Percentiles rank a stretch among this genome's conserved stretches.
These are phyloP conservation scores for Thinocorus orbignyianus DNA, from an alignment of 2,113 vertebrate species.

Conservation along the genomic window DNA sequence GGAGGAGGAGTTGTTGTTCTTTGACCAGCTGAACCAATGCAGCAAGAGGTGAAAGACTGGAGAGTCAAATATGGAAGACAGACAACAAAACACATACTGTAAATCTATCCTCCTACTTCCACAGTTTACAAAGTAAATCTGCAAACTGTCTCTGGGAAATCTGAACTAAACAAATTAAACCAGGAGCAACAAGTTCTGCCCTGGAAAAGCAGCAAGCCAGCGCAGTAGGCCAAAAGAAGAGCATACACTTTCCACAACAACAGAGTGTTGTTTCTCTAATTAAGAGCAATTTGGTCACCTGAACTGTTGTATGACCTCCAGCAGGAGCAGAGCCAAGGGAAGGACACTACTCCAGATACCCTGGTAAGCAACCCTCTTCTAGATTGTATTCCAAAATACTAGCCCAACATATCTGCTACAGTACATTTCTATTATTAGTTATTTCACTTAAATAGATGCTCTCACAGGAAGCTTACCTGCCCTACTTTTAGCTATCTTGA, in stretches of 20 bases:
- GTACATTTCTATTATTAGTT: not conserved
- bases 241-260: not conserved
- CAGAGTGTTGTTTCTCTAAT: not conserved
- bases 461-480: not conserved
- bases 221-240: not conserved
- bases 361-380: not conserved
- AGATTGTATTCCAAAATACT: not conserved
- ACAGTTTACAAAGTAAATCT: not conserved
- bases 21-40: constrained; percentile 96
- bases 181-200: not conserved
- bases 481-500: not conserved
- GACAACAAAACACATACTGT: not conserved
- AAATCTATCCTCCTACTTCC: not conserved
- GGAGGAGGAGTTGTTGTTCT: constrained; percentile 96
- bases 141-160: not conserved
- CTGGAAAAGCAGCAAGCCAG: not conserved
- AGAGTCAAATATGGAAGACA: not conserved
- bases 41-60: constrained; percentile 92
- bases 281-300: not conserved
- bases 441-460: not conserved
- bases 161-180: not conserved
- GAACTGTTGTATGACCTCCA: not conserved
- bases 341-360: not conserved
- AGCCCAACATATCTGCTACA: not conserved
- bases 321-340: not conserved